Percentiles rank a stretch among this genome's conserved stretches.
Conservation (phyloP, 1,140 invertebrate genomes). For the Zaprionus davidi region DNA sequence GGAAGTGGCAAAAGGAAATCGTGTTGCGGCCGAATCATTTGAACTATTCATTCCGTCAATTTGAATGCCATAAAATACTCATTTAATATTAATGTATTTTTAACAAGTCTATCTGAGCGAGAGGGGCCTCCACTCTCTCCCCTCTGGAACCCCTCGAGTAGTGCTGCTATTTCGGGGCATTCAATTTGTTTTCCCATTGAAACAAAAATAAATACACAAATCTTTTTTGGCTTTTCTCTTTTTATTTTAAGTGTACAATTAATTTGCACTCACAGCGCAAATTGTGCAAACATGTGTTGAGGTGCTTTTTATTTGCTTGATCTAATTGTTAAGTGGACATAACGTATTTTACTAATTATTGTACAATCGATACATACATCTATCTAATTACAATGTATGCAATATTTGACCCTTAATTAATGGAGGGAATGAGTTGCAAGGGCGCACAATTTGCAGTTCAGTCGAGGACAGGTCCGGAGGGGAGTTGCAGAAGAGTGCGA, state of each 20-base stretch:
- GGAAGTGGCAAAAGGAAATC: slow-evolving; percentile 24
- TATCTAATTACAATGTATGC: no score
- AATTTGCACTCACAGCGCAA: not conserved
- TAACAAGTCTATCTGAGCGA: slow-evolving; percentile 35
- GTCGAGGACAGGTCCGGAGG: no score
- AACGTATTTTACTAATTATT: not conserved
- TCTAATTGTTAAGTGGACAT: not conserved
- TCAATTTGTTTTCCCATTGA: slow-evolving; percentile 16
- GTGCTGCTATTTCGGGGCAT: not conserved
- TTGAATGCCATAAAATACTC: slow-evolving; percentile 45
- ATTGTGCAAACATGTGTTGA: not conserved
- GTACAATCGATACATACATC: not conserved
- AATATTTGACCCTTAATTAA: no score
- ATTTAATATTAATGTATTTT: slow-evolving; percentile 54
- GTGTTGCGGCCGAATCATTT: slow-evolving; percentile 36
- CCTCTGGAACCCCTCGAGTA: not conserved
- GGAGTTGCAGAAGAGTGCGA: no score
- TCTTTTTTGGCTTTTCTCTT: not conserved
- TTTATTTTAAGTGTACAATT: not conserved
- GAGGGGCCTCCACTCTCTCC: not conserved
- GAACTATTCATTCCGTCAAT: slow-evolving; percentile 54
- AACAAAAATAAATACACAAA: slow-evolving; percentile 21
- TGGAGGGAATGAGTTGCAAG: no score
- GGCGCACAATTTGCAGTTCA: no score
- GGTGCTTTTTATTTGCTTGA: not conserved